These are phyloP conservation scores for Labeo catla DNA, from an alignment of 2,113 vertebrate species.

Conservation along the genomic window DNA sequence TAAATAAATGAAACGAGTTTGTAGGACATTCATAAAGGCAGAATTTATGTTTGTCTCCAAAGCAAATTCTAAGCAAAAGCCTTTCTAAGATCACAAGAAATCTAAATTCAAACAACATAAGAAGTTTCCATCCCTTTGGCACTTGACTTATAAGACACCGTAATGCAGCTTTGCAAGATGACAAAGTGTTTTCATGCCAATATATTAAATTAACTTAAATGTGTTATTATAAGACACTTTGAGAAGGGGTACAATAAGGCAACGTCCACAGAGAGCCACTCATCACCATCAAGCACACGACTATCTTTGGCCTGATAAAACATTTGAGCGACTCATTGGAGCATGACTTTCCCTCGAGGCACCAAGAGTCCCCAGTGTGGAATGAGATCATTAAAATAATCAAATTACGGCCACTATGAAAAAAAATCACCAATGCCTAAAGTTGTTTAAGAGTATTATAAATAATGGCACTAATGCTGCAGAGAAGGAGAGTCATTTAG, in stretches of 20 bases:
- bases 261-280: slow-evolving; percentile 44
- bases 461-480: slow-evolving; percentile 45
- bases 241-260: slow-evolving; percentile 18
- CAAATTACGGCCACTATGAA: slow-evolving; percentile 73
- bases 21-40: neutral
- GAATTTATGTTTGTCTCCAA: neutral
- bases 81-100: neutral
- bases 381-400: slow-evolving; percentile 84
- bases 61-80: neutral
- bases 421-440: slow-evolving; percentile 74
- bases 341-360: slow-evolving; percentile 66
- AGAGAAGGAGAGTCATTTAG: slow-evolving; percentile 55
- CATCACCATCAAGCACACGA: slow-evolving; percentile 48
- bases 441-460: slow-evolving; percentile 73
- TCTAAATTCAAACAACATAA: neutral
- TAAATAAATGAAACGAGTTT: neutral
- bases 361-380: slow-evolving; percentile 68
- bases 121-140: neutral
- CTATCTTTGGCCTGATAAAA: slow-evolving; percentile 70
- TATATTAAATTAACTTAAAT: slow-evolving; percentile 30
- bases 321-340: slow-evolving; percentile 70
- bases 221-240: slow-evolving; percentile 14
- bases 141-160: neutral
- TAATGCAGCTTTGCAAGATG: neutral
- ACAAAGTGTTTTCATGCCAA: slow-evolving; percentile 12